Conservation (phyloP, 2,113 vertebrate genomes). For the Chionomys nivalis region DNA sequence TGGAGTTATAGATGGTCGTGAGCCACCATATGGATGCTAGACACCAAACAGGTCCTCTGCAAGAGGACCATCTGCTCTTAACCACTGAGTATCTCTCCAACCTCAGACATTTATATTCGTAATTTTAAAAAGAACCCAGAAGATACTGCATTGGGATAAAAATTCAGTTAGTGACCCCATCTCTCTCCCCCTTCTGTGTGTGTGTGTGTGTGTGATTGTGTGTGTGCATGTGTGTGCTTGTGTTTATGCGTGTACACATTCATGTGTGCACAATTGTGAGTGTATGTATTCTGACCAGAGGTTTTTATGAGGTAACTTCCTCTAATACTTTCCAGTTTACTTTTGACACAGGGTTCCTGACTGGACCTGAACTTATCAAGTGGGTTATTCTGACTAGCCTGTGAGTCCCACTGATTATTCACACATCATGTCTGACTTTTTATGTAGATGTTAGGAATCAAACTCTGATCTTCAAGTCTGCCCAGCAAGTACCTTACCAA, state of each 20-base stretch:
- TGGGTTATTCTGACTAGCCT: neutral
- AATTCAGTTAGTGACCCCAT: neutral
- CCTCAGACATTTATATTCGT: neutral
- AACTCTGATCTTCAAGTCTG: neutral
- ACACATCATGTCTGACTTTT: neutral
- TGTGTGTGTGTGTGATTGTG: neutral
- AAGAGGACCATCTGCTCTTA: neutral
- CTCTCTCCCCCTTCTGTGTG: neutral
- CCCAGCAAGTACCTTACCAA: neutral
- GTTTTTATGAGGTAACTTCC: neutral
- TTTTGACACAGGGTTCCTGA: neutral
- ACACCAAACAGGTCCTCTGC: neutral
- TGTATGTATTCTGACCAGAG: neutral
- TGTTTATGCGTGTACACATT: too few species aligned
- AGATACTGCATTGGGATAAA: neutral
- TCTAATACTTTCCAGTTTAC: neutral
- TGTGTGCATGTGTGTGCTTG: neutral
- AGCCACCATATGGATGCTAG: neutral
- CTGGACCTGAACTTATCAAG: neutral
- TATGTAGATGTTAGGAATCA: neutral
- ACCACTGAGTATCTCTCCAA: too few species aligned
- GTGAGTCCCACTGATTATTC: neutral
- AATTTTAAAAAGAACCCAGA: neutral
- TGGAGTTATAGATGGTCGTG: neutral
- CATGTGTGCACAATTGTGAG: neutral